These are phyloP conservation scores for Pocillopora grandis DNA, from an alignment of 92 coral and sea anemone species.

Conservation along the genomic window DNA sequence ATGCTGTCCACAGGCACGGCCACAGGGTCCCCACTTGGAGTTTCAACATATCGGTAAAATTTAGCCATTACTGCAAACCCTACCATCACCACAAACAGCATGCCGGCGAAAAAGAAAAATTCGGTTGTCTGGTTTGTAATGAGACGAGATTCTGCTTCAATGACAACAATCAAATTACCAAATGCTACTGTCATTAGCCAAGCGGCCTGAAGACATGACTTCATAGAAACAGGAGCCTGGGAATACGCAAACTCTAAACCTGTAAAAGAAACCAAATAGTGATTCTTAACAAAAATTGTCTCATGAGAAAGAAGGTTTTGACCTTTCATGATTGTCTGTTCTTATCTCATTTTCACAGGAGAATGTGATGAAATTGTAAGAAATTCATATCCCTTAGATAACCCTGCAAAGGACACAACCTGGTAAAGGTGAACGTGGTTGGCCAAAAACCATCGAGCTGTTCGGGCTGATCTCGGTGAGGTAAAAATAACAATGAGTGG, in stretches of 20 bases:
- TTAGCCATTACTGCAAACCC: conserved; percentile 58
- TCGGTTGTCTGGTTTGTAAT: conserved; percentile 65
- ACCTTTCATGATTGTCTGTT: too few relatives aligned
- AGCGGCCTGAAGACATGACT: conserved; percentile 88
- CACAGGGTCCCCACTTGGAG: conserved; percentile 3
- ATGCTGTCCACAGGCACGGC: conserved; percentile 41
- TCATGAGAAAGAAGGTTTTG: too few relatives aligned
- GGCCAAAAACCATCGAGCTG: too few relatives aligned
- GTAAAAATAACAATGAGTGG: too few relatives aligned
- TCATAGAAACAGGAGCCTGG: conserved; percentile 82
- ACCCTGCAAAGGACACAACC: too few relatives aligned
- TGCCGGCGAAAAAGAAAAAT: conserved; percentile 81
- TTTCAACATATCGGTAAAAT: conserved; percentile 60
- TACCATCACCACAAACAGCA: conserved; percentile 64
- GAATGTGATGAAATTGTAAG: too few relatives aligned
- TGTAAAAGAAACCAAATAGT: background rate
- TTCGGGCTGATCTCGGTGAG: too few relatives aligned
- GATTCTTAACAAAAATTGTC: background rate
- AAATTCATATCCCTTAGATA: too few relatives aligned
- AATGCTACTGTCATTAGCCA: conserved; percentile 82
- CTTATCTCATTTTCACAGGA: too few relatives aligned
- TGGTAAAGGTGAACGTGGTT: too few relatives aligned
- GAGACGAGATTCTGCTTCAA: conserved; percentile 73
- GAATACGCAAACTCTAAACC: conserved; percentile 86
- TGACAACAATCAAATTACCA: conserved; percentile 86